Conservation (phyloP, 2,113 vertebrate genomes). For the Anhinga anhinga region DNA sequence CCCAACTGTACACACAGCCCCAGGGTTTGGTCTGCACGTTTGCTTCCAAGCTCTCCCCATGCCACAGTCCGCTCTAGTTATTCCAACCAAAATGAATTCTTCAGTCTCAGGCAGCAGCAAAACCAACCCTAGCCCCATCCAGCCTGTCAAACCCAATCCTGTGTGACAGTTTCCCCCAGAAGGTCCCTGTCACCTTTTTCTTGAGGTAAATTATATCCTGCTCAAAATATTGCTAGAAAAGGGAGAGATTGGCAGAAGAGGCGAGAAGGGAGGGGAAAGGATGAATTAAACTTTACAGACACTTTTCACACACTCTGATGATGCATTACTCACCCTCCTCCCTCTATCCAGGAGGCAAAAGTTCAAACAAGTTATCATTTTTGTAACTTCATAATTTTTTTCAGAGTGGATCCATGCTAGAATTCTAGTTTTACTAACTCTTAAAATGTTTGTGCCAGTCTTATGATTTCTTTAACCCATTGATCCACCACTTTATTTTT, state of each 20-base stretch:
- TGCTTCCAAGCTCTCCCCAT: background rate
- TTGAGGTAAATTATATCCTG: background rate
- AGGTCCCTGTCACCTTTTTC: conserved; percentile 4
- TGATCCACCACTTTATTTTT: background rate
- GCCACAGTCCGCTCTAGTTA: background rate
- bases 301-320: background rate
- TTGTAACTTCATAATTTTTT: background rate
- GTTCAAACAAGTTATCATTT: background rate
- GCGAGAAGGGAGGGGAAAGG: background rate
- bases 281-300: background rate
- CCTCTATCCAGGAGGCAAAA: background rate
- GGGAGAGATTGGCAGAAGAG: background rate
- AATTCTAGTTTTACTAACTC: background rate
- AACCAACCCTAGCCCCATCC: background rate
- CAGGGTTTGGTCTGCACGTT: background rate
- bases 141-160: background rate
- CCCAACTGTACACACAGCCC: background rate
- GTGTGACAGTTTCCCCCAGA: background rate
- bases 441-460: background rate
- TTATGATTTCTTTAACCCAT: background rate
- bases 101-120: background rate
- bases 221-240: background rate
- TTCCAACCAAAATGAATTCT: background rate
- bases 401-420: background rate
- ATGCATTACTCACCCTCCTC: background rate